Conservation (phyloP, 1,140 invertebrate genomes). For the Nylanderia fulva region DNA sequence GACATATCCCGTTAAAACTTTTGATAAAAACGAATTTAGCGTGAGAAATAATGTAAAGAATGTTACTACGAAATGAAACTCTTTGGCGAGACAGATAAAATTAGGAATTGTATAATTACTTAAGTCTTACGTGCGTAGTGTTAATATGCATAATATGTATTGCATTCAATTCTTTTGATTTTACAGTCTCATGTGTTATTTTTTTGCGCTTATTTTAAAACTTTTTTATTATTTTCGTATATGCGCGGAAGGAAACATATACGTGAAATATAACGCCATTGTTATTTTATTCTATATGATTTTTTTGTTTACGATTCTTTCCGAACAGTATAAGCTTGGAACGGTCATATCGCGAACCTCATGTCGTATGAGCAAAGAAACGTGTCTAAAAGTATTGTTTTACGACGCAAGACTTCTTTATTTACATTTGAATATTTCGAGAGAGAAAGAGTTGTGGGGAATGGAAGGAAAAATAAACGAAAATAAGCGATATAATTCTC, state of each 20-base stretch:
- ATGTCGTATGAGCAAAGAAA: slow-evolving; percentile 45
- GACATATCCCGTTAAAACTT: not conserved
- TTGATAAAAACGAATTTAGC: not conserved
- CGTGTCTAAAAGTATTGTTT: slow-evolving; percentile 13
- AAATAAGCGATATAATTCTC: not conserved
- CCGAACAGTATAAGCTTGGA: slow-evolving; percentile 28
- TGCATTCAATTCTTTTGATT: not conserved
- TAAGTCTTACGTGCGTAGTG: not conserved
- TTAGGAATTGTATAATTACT: not conserved
- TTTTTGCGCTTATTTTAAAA: not conserved
- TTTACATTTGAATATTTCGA: too few relatives aligned
- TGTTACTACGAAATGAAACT: slow-evolving; percentile 7
- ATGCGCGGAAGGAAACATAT: not conserved
- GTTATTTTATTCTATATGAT: slow-evolving; percentile 4
- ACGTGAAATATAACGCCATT: not conserved
- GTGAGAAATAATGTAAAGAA: slow-evolving; percentile 1
- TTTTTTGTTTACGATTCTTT: slow-evolving; percentile 38
- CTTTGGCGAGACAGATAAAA: not conserved
- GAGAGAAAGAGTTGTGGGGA: too few relatives aligned
- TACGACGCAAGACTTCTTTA: not conserved
- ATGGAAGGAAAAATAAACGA: too few relatives aligned
- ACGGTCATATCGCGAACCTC: slow-evolving; percentile 5
- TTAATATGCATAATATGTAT: not conserved
- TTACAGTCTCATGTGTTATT: not conserved
- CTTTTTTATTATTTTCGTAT: slow-evolving; percentile 27